phyloP scores from a whole-genome alignment of 2,113 vertebrate genomes.

The Heliornis fulica region DNA sequence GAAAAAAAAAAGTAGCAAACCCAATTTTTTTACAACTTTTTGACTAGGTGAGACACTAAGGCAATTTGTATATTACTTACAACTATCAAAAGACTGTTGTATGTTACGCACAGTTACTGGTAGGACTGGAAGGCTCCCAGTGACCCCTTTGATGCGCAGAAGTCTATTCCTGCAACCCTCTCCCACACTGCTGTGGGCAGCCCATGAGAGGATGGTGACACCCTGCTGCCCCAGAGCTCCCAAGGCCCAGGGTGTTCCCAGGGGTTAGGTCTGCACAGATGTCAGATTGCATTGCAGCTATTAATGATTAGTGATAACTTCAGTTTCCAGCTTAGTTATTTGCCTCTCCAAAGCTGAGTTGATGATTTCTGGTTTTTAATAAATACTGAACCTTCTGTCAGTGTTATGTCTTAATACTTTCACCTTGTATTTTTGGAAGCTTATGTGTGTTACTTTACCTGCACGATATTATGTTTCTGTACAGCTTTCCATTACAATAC shows the following conservation, averaged over 20 bases:
- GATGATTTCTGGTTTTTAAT: background rate
- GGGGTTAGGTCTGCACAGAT: background rate
- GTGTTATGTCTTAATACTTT: background rate
- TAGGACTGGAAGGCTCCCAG: background rate
- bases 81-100: background rate
- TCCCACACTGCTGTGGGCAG: background rate
- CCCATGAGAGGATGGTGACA: background rate
- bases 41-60: background rate
- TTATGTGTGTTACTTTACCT: background rate
- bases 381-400: background rate
- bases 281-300: background rate
- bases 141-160: background rate
- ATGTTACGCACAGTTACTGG: background rate
- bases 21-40: background rate
- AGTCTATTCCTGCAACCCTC: background rate
- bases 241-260: background rate
- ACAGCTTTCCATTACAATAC: background rate
- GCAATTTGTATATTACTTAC: fast-evolving
- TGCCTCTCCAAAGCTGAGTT: background rate
- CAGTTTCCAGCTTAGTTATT: background rate
- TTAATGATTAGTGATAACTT: background rate
- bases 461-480: background rate
- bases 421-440: background rate
- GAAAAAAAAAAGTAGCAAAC: background rate
- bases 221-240: background rate